Base-by-base conservation (phyloP, 2,888 invertebrate genomes). In the Orthonevra nobilis region DNA sequence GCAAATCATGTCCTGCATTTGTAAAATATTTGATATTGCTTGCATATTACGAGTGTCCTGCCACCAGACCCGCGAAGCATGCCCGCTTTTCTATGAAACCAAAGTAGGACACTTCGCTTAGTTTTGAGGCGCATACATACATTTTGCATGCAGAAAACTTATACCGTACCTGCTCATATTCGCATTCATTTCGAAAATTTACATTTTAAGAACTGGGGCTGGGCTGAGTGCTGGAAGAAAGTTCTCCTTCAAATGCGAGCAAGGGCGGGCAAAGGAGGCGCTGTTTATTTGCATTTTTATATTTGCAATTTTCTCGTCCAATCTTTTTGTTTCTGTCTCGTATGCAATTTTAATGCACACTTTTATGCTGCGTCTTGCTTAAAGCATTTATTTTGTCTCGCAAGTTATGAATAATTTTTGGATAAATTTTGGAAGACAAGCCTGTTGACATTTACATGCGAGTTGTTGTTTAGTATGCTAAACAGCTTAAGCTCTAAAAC, bases 141-240 rank as follows among this genome's bases (percentile, higher is more conserved):
- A 10, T 9, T 42, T 30, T 58, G 15, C 42, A 58, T 42, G 42
- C 42, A 58, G 6, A 20, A 42, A 15, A 20, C 52, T 23, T 68
- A n/a, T n/a, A n/a, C n/a, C n/a, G 48, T 42, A 68, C 58, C 58
- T 42, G 28, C 32, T 68, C 40, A 48, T 58, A 50, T 60, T 69
- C 17, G 60, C 48, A 69, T 69, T 69, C 42, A 60, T 58, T 58
- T 60, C 32, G 30, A 60, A 69, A 48, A 60, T 26, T 69, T 60
- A 69, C 60, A 69, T 40, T 48, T 40, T 60, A 58, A 58, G 32
- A 15, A 32, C 54, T 28, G 15, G 17, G n/a, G n/a, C n/a, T 38
- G 10, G 36, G 26, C 7, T 10, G 10, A n/a, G 12, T 14, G 17
- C 6, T 23, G 23, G 5, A 15, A 48, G 28, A n/a, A 46, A n/a